Evolutionary conservation across 2,888 invertebrate species (phyloP).

Genomic region (Athalia rosae): DNA sequence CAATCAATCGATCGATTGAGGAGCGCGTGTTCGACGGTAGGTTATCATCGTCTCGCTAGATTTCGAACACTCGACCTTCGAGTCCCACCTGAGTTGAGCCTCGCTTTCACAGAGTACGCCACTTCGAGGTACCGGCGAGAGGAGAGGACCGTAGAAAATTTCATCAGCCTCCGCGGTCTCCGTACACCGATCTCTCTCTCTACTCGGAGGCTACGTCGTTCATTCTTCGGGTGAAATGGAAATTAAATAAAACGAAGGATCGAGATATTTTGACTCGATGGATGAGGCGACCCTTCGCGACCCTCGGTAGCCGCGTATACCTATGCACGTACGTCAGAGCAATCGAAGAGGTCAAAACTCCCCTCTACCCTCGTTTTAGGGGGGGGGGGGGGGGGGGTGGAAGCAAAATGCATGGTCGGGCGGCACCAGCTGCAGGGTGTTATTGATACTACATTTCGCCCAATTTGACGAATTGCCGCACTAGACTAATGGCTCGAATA

Average conservation of each 20-base stretch:
- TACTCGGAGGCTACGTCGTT: no score
- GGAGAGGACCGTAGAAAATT: constrained; percentile 2
- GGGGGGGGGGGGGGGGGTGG: not conserved
- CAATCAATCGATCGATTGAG: not conserved
- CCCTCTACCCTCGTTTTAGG: not conserved
- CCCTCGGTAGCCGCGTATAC: not conserved
- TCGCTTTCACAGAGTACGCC: constrained; percentile 12
- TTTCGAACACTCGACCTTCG: not conserved
- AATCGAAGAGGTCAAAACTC: constrained; percentile 10
- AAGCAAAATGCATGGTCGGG: constrained; percentile 69
- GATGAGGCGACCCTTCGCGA: not conserved
- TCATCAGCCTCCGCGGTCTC: no score
- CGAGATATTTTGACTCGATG: no score
- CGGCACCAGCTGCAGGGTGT: constrained; percentile 72
- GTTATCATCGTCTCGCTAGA: not conserved
- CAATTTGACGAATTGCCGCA: constrained; percentile 73
- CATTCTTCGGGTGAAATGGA: no score
- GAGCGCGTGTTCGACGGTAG: not conserved
- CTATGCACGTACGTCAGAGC: constrained; percentile 12
- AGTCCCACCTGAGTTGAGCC: not conserved
- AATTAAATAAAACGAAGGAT: no score
- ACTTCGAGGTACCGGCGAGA: not conserved
- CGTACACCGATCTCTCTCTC: no score
- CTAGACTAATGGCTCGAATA: constrained; percentile 71
- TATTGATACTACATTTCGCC: constrained; percentile 74